Evolutionary conservation across 2,113 vertebrate species (phyloP).

Genomic region (Aythya baeri): DNA sequence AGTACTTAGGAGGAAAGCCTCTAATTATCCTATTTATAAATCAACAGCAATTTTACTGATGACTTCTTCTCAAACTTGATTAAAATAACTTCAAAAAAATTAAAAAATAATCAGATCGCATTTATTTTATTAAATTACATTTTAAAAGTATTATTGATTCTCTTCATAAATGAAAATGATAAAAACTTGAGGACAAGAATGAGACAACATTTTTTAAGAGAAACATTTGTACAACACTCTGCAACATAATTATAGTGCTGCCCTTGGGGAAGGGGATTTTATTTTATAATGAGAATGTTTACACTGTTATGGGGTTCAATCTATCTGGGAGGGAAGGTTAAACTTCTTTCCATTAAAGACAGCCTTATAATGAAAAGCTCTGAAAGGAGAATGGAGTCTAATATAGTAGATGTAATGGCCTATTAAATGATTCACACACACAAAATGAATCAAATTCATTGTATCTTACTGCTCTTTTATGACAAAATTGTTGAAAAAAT

Average conservation of each 20-base stretch:
- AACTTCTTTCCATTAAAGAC: slow-evolving; percentile 88
- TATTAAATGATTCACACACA: slow-evolving; percentile 87
- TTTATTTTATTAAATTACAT: slow-evolving; percentile 88
- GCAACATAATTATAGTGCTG: slow-evolving; percentile 84
- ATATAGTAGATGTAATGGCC: slow-evolving; percentile 87
- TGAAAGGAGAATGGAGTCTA: slow-evolving; percentile 83
- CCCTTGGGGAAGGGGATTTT: slow-evolving; percentile 87
- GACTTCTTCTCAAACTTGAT: slow-evolving; percentile 92
- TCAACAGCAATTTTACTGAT: slow-evolving; percentile 94
- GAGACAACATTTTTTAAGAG: slow-evolving; percentile 81
- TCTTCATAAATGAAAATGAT: slow-evolving; percentile 72
- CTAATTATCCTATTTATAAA: slow-evolving; percentile 98
- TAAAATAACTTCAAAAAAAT: slow-evolving; percentile 87
- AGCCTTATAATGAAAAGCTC: slow-evolving; percentile 87
- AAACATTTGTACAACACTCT: slow-evolving; percentile 78
- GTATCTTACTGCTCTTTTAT: slow-evolving; percentile 84
- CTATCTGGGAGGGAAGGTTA: slow-evolving; percentile 87
- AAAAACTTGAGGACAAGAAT: slow-evolving; percentile 78
- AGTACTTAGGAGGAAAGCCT: slow-evolving; percentile 85
- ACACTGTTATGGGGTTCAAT: slow-evolving; percentile 86
- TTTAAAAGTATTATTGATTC: slow-evolving; percentile 77
- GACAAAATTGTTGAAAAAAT: slow-evolving; percentile 86
- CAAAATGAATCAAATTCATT: slow-evolving; percentile 87
- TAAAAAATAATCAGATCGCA: slow-evolving; percentile 84
- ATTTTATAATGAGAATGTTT: slow-evolving; percentile 89